phyloP scores from a whole-genome alignment of 1,140 invertebrate species.

The Dinoponera quadriceps region DNA sequence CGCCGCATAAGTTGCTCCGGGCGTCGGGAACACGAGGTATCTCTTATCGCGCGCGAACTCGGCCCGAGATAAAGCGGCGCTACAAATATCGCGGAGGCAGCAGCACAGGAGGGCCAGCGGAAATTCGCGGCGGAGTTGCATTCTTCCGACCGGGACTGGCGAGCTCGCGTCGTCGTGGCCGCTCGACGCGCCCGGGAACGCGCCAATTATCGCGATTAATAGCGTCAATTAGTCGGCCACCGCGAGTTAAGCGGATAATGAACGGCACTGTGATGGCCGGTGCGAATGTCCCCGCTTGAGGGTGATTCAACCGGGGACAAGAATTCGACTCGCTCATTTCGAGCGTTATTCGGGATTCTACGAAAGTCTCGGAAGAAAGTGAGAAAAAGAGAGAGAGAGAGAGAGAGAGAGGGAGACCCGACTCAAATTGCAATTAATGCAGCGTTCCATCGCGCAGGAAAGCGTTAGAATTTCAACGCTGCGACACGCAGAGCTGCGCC shows the following conservation, averaged over 20 bases:
- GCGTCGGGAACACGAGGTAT: slow-evolving; percentile 80
- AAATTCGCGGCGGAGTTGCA: slow-evolving; percentile 25
- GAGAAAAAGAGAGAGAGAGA: no score
- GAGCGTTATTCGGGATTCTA: no score
- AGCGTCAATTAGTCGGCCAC: slow-evolving; percentile 48
- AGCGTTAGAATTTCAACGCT: slow-evolving; percentile 20
- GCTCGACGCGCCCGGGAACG: not conserved
- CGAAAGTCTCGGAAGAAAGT: no score
- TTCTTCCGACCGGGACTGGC: slow-evolving; percentile 34
- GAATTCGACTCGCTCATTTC: no score
- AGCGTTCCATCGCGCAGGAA: no score
- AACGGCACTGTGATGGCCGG: slow-evolving; percentile 46
- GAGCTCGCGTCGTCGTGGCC: not conserved
- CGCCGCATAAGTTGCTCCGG: slow-evolving; percentile 32
- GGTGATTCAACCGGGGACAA: no score
- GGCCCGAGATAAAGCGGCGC: slow-evolving; percentile 8
- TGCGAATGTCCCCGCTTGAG: no score
- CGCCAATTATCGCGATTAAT: slow-evolving; percentile 61
- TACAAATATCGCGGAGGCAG: not conserved
- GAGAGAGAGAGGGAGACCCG: no score
- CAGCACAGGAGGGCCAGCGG: slow-evolving; percentile 22
- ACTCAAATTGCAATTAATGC: no score
- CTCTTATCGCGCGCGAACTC: slow-evolving; percentile 71
- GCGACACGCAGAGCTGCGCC: not conserved
- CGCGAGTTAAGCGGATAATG: slow-evolving; percentile 64